phyloP scores from a whole-genome alignment of 2,113 vertebrate genomes.

The Apodemus sylvaticus region DNA sequence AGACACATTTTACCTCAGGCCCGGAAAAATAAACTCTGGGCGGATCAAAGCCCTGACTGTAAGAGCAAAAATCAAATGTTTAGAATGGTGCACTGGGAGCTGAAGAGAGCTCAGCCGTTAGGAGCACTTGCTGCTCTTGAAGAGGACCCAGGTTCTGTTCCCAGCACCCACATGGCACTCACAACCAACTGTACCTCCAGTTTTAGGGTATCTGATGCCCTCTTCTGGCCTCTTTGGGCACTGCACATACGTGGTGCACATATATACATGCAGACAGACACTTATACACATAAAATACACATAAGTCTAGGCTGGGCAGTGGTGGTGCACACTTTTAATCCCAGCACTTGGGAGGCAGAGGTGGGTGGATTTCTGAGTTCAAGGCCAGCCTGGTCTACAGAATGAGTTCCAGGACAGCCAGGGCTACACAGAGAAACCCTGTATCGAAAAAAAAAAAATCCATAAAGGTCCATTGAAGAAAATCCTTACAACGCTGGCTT shows the following conservation, averaged over 20 bases:
- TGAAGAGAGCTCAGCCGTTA: background rate
- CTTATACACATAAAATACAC: background rate
- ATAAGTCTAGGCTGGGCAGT: background rate
- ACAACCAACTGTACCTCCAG: background rate
- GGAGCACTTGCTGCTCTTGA: background rate
- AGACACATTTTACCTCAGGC: rapidly evolving
- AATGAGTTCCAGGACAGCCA: too few relatives aligned
- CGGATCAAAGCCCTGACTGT: background rate
- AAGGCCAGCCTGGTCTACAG: too few relatives aligned
- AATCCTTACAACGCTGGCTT: background rate
- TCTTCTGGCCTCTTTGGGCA: background rate
- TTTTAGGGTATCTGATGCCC: background rate
- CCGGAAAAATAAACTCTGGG: background rate
- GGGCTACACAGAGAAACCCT: too few relatives aligned
- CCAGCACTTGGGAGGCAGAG: too few relatives aligned
- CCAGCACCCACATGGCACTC: background rate
- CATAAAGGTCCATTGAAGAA: background rate
- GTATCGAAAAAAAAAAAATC: too few relatives aligned
- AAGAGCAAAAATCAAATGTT: background rate
- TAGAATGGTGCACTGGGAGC: background rate
- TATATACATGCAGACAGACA: background rate
- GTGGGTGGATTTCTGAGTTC: too few relatives aligned
- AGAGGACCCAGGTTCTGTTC: background rate
- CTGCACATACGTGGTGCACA: background rate
- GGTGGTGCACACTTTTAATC: too few relatives aligned